Percentiles rank a stretch among this genome's conserved stretches.
phyloP scores from a whole-genome alignment of 2,113 vertebrate genomes.

The Halcyon malimbica region DNA sequence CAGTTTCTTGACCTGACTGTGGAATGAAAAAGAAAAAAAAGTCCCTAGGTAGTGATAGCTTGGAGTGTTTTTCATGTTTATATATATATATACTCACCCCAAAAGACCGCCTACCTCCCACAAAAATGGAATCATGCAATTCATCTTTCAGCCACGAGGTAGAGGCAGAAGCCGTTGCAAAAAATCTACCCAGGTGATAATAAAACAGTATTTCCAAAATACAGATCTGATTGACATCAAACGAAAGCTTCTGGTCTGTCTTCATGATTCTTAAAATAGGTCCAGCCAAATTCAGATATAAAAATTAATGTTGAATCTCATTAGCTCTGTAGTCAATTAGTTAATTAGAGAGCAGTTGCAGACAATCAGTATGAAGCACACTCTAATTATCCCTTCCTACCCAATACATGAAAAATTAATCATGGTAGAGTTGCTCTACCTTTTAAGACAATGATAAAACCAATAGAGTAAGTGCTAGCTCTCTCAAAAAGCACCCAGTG shows the following conservation, averaged over 20 bases:
- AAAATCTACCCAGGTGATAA: background rate
- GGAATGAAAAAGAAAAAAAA: background rate
- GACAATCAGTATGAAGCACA: background rate
- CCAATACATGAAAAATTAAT: slow-evolving; percentile 1
- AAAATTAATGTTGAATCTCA: slow-evolving; percentile 18
- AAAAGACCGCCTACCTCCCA: background rate
- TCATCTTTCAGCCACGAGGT: slow-evolving; percentile 55
- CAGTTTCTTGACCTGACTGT: background rate
- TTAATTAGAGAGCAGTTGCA: slow-evolving; percentile 19
- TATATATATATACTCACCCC: background rate
- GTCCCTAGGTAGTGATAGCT: background rate
- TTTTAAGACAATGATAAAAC: background rate
- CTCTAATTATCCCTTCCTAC: slow-evolving; percentile 3
- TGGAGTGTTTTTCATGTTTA: background rate
- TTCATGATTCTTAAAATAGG: background rate
- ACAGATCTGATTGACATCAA: background rate
- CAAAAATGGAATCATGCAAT: background rate
- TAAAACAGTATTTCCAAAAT: background rate
- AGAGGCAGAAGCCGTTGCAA: slow-evolving; percentile 55
- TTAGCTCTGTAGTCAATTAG: slow-evolving; percentile 1
- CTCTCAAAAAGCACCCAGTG: background rate
- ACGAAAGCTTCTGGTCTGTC: background rate
- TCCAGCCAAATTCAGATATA: background rate
- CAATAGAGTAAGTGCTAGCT: background rate
- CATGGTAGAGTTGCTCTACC: background rate